phyloP scores from a whole-genome alignment of 2,113 vertebrate genomes.

The Takifugu bimaculatus region DNA sequence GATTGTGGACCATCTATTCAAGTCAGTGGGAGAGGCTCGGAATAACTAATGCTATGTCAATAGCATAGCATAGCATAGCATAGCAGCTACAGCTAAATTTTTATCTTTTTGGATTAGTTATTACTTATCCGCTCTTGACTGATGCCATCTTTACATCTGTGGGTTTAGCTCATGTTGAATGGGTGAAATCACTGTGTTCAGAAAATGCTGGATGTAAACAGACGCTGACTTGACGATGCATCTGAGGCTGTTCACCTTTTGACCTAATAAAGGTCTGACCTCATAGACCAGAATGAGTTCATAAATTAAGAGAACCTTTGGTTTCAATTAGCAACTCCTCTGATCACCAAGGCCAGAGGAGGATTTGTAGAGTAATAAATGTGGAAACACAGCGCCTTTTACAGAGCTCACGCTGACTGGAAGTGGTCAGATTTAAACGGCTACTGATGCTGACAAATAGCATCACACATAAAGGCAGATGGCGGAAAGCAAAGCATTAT shows the following conservation, averaged over 20 bases:
- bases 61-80: too few relatives aligned
- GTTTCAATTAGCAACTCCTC: conserved; percentile 36
- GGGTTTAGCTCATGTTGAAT: too few relatives aligned
- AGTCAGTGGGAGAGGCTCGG: too few relatives aligned
- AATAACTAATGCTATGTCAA: too few relatives aligned
- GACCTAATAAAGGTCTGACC: conserved; percentile 40
- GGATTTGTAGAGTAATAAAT: conserved; percentile 22
- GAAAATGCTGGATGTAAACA: neutral
- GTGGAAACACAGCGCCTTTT: neutral
- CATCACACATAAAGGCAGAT: conserved; percentile 35
- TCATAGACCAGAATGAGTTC: conserved; percentile 44
- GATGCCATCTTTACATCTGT: too few relatives aligned
- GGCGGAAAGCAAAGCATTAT: conserved; percentile 39
- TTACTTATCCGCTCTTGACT: too few relatives aligned
- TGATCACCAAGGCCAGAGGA: conserved; percentile 42
- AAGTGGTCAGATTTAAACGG: conserved; percentile 18
- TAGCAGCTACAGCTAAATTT: too few relatives aligned
- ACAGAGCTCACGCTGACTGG: neutral
- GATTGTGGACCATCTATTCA: neutral
- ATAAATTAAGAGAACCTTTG: conserved; percentile 39
- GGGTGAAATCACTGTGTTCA: neutral
- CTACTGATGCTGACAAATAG: conserved; percentile 38
- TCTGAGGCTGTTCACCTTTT: conserved; percentile 24
- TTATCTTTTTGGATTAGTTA: too few relatives aligned
- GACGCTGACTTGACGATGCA: conserved; percentile 19